Conservation (phyloP, 2,888 invertebrate species). For the Cryptophagus acutangulus region DNA sequence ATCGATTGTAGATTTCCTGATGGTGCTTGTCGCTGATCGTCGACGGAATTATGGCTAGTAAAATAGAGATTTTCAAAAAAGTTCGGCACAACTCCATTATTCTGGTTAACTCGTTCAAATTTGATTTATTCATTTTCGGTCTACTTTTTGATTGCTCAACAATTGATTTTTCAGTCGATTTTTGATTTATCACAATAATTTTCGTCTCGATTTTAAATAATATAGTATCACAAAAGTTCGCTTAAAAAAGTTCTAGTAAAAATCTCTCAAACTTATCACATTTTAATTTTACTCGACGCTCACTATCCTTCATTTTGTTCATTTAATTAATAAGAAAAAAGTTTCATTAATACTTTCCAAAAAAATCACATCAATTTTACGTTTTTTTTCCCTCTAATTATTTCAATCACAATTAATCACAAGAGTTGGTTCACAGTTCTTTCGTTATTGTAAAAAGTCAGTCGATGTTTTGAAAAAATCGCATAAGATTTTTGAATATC, state of each 20-base stretch:
- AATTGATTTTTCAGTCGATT: background rate
- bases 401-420: constrained; percentile 1
- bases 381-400: no score
- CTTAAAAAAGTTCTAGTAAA: no score
- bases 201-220: background rate
- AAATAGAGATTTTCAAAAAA: background rate
- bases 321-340: no score
- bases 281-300: no score
- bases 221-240: no score
- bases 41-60: constrained; percentile 2
- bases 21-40: constrained; percentile 22
- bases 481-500: constrained; percentile 12
- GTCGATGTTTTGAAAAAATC: constrained; percentile 16
- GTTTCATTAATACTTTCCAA: no score
- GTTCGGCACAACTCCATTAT: background rate
- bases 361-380: no score
- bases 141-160: background rate
- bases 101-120: background rate
- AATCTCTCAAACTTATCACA: no score
- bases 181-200: background rate
- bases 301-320: no score
- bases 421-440: constrained; percentile 3
- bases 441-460: constrained; percentile 14
- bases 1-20: constrained; percentile 13
- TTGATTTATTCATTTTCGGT: background rate